Conservation (phyloP, 2,888 invertebrate genomes). For the Noctua fimbriata region DNA sequence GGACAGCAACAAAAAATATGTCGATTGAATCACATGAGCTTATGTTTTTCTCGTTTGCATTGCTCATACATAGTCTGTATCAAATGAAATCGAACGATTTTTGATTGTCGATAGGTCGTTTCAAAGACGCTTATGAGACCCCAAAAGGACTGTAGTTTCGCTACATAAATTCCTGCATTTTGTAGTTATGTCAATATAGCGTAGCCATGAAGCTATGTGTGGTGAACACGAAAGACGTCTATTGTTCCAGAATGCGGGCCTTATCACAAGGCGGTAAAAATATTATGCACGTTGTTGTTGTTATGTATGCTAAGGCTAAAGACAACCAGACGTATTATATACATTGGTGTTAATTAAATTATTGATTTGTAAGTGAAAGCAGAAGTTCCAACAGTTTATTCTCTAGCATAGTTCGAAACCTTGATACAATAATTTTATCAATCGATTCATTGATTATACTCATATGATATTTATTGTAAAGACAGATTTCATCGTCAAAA, state of each 20-base stretch:
- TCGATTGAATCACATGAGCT: conserved; percentile 30
- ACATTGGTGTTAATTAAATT: not conserved
- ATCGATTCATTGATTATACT: not conserved
- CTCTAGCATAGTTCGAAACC: conserved; percentile 2
- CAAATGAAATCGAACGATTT: not conserved
- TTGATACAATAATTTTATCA: not conserved
- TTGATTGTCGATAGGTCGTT: conserved; percentile 13
- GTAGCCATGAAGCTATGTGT: conserved; percentile 2
- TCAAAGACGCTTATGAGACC: conserved; percentile 18
- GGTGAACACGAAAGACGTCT: not conserved
- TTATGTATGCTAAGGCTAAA: not conserved
- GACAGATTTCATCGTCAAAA: not conserved
- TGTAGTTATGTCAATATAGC: not conserved
- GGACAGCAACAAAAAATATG: conserved; percentile 31
- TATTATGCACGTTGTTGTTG: not conserved
- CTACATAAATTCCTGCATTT: not conserved
- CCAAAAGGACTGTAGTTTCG: not conserved
- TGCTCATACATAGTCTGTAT: not conserved
- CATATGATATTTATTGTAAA: not conserved
- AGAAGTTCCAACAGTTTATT: conserved; percentile 11
- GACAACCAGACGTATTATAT: not conserved
- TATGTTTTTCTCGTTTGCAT: conserved; percentile 16
- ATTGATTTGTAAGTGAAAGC: conserved; percentile 23
- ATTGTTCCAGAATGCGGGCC: conserved; percentile 35
- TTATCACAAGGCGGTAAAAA: conserved; percentile 23